These are phyloP conservation scores for Vanessa atalanta DNA, from an alignment of 1,140 invertebrate genomes.

Conservation along the genomic window DNA sequence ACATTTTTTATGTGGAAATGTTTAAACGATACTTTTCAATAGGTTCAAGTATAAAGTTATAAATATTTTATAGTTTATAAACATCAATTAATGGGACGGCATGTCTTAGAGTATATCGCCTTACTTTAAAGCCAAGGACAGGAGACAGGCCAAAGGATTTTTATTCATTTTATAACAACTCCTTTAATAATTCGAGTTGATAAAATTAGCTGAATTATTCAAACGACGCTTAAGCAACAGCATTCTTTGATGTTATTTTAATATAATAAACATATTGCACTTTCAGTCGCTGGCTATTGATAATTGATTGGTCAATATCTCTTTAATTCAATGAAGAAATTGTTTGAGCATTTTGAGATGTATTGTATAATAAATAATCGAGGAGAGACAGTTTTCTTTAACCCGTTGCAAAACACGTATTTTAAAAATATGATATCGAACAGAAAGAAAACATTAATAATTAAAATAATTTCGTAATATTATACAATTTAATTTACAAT, in stretches of 20 bases:
- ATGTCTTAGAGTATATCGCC: conserved; percentile 12
- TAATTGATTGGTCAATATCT: neutral
- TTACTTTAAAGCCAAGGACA: conserved; percentile 1
- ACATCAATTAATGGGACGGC: conserved; percentile 14
- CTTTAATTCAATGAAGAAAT: neutral
- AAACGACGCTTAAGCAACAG: neutral
- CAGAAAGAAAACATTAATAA: conserved; percentile 6
- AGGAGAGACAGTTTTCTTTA: neutral
- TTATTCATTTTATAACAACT: no score
- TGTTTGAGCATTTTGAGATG: conserved; percentile 1
- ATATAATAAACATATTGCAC: neutral
- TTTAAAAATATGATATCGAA: conserved; percentile 2
- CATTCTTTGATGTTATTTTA: neutral
- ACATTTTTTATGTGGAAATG: neutral
- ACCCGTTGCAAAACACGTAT: neutral
- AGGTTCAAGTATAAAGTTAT: neutral
- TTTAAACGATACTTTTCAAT: neutral
- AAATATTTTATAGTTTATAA: conserved; percentile 5
- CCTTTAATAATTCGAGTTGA: neutral
- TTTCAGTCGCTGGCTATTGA: conserved; percentile 5
- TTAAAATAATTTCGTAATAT: conserved; percentile 29
- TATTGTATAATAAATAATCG: neutral
- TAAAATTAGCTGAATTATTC: neutral
- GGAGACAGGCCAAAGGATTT: conserved; percentile 1
- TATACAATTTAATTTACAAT: conserved; percentile 41